These are phyloP conservation scores for Phengaris arion DNA, from an alignment of 2,888 invertebrate genomes.

Conservation along the genomic window DNA sequence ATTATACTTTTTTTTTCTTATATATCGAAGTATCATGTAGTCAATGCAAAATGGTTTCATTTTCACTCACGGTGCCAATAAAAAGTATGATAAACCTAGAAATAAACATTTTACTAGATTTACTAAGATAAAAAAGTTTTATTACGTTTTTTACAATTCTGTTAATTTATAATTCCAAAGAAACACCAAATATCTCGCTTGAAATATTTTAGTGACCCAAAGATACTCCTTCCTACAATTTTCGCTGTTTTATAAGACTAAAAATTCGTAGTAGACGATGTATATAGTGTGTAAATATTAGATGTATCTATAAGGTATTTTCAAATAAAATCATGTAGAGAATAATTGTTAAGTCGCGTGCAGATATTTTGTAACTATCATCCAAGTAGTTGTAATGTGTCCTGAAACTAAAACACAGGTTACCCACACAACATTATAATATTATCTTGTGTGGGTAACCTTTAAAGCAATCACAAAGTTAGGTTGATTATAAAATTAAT, in stretches of 20 bases:
- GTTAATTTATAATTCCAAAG: not conserved
- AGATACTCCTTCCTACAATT: constrained; percentile 15
- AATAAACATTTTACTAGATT: not conserved
- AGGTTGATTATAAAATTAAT: no score
- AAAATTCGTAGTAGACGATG: constrained; percentile 38
- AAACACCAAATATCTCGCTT: constrained; percentile 10
- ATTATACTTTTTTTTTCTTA: not conserved
- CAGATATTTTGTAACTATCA: constrained; percentile 32
- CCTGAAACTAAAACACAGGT: no score
- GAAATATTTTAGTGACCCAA: not conserved
- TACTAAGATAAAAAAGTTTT: not conserved
- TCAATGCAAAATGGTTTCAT: not conserved
- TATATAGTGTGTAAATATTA: constrained; percentile 58
- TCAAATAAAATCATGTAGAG: constrained; percentile 57
- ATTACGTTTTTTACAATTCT: not conserved
- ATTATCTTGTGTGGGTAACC: no score
- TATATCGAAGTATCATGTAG: not conserved
- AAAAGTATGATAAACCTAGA: not conserved
- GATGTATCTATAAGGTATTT: constrained; percentile 48
- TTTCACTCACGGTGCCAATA: constrained; percentile 10
- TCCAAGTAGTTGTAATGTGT: not conserved
- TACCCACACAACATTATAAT: no score
- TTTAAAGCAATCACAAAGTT: no score
- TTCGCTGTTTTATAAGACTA: constrained; percentile 33
- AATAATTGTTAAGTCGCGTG: constrained; percentile 40